Base-by-base conservation (phyloP, 2,888 invertebrate species). In the Mythimna impura region DNA sequence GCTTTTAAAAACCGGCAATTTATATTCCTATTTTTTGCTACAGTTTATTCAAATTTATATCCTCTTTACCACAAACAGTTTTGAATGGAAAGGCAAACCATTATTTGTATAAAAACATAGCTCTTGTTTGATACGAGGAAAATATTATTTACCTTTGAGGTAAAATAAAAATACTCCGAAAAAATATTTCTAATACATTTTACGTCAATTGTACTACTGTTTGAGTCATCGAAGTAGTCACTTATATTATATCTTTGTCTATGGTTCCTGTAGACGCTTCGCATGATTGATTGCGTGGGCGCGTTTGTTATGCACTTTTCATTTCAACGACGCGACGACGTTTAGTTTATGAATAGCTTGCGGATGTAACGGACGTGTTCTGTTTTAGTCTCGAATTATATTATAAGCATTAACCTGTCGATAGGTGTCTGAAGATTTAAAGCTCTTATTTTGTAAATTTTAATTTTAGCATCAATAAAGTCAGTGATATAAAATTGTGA, bases 381-480 rank as follows among this genome's bases (percentile, higher is more conserved):
- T 69, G 73, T 78, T 36, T 63, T 76, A 43, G 60, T 66, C 63
- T 73, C 76, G 71, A 71, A 81, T 82, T 78, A 71, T 61, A 76
- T 68, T 76, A 22, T 25, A 9, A 57, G 63, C 50, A 47, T 57
- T 57, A 60, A 72, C 64, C 25, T 60, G 8, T 43, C 73, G 17
- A 71, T 71, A 43, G 50, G 8, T 64, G 50, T 80, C 60, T 76
- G 72, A 76, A 82, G 75, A 88, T 84, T 77, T 83, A 30, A 68
- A 73, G 52, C 71, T 80, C 34, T 43, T 36, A 68, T 36, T 30
- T 30, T 66, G 14, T 73, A 0, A 25, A 73, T 65, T 63, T 0
- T 47, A 10, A 55, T 77, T 65, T 76, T 74, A 80, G 78, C 87
- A 89, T 92, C 92, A 93, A 91, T 92, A 93, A 87, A 93, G 92